Evolutionary conservation across 2,888 invertebrate genomes (phyloP).

Genomic region (Limenitis camilla): DNA sequence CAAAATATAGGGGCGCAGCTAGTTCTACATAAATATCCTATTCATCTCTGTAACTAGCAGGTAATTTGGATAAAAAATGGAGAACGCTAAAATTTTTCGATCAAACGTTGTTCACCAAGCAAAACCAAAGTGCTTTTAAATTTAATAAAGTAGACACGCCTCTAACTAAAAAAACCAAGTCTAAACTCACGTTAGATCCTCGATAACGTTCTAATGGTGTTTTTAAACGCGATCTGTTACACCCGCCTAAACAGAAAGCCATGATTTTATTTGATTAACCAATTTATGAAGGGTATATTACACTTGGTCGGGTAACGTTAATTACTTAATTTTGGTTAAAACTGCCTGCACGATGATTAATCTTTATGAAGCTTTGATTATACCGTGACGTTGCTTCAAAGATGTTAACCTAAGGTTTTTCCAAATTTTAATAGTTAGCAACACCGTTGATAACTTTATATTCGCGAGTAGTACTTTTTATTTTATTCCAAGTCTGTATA

Average conservation of each 20-base stretch:
- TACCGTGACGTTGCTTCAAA: not conserved
- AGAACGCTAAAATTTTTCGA: not conserved
- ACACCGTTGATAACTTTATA: too few relatives aligned
- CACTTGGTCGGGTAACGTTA: constrained; percentile 46
- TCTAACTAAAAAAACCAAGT: constrained; percentile 16
- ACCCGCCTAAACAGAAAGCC: constrained; percentile 29
- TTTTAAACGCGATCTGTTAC: constrained; percentile 42
- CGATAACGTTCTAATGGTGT: constrained; percentile 39
- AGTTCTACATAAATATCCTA: too few relatives aligned
- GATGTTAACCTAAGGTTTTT: not conserved
- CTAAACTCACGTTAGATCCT: constrained; percentile 33
- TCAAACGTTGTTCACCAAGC: not conserved
- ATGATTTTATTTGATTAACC: constrained; percentile 9
- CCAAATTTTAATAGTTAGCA: too few relatives aligned
- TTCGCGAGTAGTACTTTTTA: too few relatives aligned
- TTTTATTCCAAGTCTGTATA: too few relatives aligned
- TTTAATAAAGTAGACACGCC: constrained; percentile 24
- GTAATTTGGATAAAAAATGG: not conserved
- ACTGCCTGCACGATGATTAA: constrained; percentile 53
- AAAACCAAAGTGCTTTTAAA: constrained; percentile 22
- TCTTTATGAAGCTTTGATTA: constrained; percentile 41
- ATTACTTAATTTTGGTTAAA: constrained; percentile 64
- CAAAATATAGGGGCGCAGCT: too few relatives aligned
- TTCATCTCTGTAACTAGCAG: too few relatives aligned
- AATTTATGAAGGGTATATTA: constrained; percentile 26